Evolutionary conservation across 2,797 vertebrate genomes (phyloP).

Genomic region (Epinephelus malabaricus): DNA sequence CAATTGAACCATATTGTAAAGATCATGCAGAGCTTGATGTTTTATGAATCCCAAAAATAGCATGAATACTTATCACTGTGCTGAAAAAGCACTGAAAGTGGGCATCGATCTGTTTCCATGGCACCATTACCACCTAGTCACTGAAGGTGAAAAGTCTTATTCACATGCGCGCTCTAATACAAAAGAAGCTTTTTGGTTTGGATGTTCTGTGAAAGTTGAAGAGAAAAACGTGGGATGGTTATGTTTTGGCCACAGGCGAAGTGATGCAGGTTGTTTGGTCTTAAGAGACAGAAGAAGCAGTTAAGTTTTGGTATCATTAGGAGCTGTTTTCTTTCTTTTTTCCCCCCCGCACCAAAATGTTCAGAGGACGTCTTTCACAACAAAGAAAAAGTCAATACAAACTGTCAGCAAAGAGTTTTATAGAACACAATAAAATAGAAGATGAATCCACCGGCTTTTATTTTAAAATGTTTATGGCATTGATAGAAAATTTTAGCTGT

Average conservation of each 20-base stretch:
- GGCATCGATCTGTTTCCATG: conserved; percentile 75
- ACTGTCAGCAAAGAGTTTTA: conserved; percentile 17
- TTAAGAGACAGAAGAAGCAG: conserved; percentile 52
- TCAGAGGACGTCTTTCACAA: conserved; percentile 29
- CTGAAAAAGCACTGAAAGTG: conserved; percentile 69
- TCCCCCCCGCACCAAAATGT: neutral
- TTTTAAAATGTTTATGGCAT: conserved; percentile 29
- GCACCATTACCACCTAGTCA: conserved; percentile 74
- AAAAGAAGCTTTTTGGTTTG: conserved; percentile 40
- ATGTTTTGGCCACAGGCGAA: conserved; percentile 63
- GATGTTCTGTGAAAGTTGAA: conserved; percentile 24
- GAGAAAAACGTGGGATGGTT: conserved; percentile 29
- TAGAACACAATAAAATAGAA: neutral
- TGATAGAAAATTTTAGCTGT: conserved; percentile 14
- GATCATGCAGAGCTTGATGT: conserved; percentile 27
- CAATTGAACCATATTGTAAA: conserved; percentile 17
- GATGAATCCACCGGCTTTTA: conserved; percentile 14
- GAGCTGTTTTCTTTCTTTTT: conserved; percentile 28
- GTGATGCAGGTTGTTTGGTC: conserved; percentile 49
- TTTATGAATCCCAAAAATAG: conserved; percentile 65
- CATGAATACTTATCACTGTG: conserved; percentile 54
- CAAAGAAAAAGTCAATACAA: conserved; percentile 40
- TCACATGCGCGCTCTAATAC: conserved; percentile 25
- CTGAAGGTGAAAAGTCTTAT: conserved; percentile 79
- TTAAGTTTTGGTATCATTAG: conserved; percentile 40